Conservation (phyloP, 1,140 invertebrate species). For the Zaprionus camerounensis region DNA sequence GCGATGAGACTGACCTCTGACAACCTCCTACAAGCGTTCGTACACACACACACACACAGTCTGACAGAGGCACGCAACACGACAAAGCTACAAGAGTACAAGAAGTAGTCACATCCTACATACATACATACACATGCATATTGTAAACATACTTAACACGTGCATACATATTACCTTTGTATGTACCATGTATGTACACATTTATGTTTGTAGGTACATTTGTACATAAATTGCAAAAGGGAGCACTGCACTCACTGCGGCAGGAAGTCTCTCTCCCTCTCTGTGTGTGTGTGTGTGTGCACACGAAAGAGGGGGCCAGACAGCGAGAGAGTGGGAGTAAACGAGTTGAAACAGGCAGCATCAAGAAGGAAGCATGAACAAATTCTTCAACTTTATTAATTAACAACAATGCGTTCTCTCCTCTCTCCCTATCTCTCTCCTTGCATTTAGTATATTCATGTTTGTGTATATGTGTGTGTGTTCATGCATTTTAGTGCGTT, state of each 20-base stretch:
- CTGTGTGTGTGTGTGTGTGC: slow-evolving; percentile 8
- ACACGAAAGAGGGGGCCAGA: slow-evolving; percentile 31
- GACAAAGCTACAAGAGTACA: slow-evolving; percentile 33
- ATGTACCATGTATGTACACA: slow-evolving; percentile 9
- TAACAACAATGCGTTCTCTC: slow-evolving; percentile 13
- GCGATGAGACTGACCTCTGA: slow-evolving; percentile 80
- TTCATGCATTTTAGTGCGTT: background rate
- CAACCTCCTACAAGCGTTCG: slow-evolving; percentile 74
- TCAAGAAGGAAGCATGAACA: slow-evolving; percentile 23
- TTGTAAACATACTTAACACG: slow-evolving; percentile 9
- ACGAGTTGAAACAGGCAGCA: slow-evolving; percentile 17
- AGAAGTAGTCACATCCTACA: slow-evolving; percentile 55
- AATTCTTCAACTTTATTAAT: slow-evolving; percentile 33
- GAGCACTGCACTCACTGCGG: slow-evolving; percentile 71
- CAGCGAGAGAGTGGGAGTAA: slow-evolving; percentile 23
- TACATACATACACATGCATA: slow-evolving; percentile 15
- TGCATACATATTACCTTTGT: slow-evolving; percentile 9
- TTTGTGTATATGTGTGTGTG: background rate
- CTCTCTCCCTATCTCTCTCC: background rate
- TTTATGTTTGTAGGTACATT: slow-evolving; percentile 6
- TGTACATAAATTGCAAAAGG: slow-evolving; percentile 64
- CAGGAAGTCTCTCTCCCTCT: slow-evolving; percentile 41
- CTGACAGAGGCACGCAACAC: slow-evolving; percentile 21
- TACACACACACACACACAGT: slow-evolving; percentile 17
- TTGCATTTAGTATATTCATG: background rate